Evolutionary conservation across 2,113 vertebrate genomes (phyloP), one percentile per base, ranked within the genome.

Genomic region (Elaphurus davidianus): DNA sequence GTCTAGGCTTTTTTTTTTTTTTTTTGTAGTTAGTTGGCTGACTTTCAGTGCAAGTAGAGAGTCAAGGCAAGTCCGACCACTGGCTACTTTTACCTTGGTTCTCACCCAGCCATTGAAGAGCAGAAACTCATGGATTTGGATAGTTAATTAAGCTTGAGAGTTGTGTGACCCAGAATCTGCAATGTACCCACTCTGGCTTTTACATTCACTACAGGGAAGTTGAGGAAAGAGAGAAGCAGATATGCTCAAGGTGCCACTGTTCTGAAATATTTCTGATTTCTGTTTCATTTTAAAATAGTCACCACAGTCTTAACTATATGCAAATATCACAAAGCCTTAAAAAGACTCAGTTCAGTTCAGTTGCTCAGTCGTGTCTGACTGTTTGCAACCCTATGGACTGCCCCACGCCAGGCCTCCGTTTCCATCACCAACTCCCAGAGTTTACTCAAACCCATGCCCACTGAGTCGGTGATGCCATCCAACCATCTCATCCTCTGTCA

Each of bases 181-280:
- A 40, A 8, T 4, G 33, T 59, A 28, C 2, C 23, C n/a, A 3
- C 5, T 27, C 17, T 50, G 16, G 16, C 9, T 88, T 78, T 85
- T 14, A 17, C 45, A 43, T 45, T 52, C 17, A 21, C 19, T 50
- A 47, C 13, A 84, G 40, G 36, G 45, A 88, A n/a, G 9, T 0
- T 50, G 57, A 86, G 10, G 43, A 47, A 43, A 92, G 14, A 43
- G 43, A 64, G 27, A 47, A 30, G 54, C 17, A 89, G 25, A 82
- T 4, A 11, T 7, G 15, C 0, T 21, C 9, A 57, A 91, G 3
- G 9, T 93, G 14, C 0, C 13, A 52, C 21, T n/a, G 43, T 62
- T 59, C 23, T 76, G 79, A 85, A 96, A 87, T 60, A 74, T 13
- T 83, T 97, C 43, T 59, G 27, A 78, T 45, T 71, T 93, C 3